Evolutionary conservation across 2,888 invertebrate species (phyloP), one percentile per base, ranked within the genome.

Genomic region (Caenorhabditis virilis): DNA sequence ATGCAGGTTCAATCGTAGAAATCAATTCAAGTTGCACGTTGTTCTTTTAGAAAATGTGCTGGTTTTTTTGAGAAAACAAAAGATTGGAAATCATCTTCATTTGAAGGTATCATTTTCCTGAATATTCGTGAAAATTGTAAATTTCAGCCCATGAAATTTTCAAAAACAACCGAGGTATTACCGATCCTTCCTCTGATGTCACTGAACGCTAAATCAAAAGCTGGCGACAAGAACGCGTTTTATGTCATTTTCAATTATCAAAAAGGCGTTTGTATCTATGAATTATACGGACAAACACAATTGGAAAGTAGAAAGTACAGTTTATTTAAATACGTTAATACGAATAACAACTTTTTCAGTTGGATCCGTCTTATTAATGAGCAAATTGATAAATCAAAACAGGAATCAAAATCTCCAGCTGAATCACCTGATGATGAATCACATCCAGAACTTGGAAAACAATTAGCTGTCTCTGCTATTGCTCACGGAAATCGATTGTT

Each of bases 121-220:
- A 39, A 39, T n/a, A 27, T 27, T 41, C 39, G 20, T n/a, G n/a
- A n/a, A 23, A 2, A 45, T 46, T 20, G 22, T n/a, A 27, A 13
- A 22, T 15, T 71, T 26, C 36, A 73, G 73, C 50, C 66, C 39
- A 39, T 73, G 36, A 69, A 73, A 39, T 68, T 65, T 1, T 68
- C 72, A 1, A 75, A 82, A 63, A 79, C 81, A 51, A 62, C 78
- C 25, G 79, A 82, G 63, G 76, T 78, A 76, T 89, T 89, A 82
- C 93, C 93, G n/a, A 89, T 93, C 64, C 90, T 93, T 79, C 89
- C 89, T 84, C 88, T 92, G 66, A 89, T 89, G 72, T 90, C 90
- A 76, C 88, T 92, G 39, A 87, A 92, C 77, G 90, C 91, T 69
- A 88, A 92, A 74, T 89, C 89, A 79, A 91, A 91, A 80, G 92